These are phyloP conservation scores for Galeruca laticollis DNA, from an alignment of 2,888 invertebrate genomes.

Conservation along the genomic window DNA sequence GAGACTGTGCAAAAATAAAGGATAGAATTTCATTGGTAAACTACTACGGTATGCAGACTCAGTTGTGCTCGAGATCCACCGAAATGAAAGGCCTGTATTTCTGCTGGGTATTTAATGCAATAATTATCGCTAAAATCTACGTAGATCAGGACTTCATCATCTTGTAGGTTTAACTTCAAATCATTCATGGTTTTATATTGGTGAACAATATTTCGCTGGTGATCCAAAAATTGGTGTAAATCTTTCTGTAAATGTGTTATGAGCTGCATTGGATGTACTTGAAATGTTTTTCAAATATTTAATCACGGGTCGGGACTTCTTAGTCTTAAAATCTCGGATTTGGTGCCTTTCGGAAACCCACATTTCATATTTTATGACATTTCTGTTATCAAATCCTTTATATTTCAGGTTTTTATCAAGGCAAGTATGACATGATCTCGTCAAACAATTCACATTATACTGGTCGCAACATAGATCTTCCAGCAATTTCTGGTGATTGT, in stretches of 20 bases:
- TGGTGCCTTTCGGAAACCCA: neutral
- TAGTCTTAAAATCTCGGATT: constrained; percentile 1
- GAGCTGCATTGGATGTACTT: neutral
- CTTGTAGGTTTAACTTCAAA: constrained; percentile 34
- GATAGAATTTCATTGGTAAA: neutral
- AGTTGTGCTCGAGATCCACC: no score
- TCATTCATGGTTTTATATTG: constrained; percentile 2
- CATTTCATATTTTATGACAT: neutral
- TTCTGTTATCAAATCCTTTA: constrained; percentile 15
- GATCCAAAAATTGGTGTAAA: constrained; percentile 1
- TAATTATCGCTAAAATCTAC: constrained; percentile 48
- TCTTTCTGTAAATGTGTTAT: constrained; percentile 3
- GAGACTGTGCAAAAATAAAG: constrained; percentile 48
- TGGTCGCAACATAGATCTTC: constrained; percentile 4
- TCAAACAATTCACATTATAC: constrained; percentile 1
- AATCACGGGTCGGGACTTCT: constrained; percentile 12
- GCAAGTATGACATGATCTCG: constrained; percentile 14
- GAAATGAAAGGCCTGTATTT: constrained; percentile 47
- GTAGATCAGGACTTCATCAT: constrained; percentile 42
- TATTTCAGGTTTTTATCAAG: neutral
- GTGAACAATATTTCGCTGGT: constrained; percentile 16
- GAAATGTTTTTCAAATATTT: constrained; percentile 9
- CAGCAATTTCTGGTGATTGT: constrained; percentile 2
- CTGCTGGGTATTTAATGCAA: constrained; percentile 40
- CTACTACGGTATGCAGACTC: no score